Conservation (phyloP, 2,113 vertebrate species). For the Merops nubicus region DNA sequence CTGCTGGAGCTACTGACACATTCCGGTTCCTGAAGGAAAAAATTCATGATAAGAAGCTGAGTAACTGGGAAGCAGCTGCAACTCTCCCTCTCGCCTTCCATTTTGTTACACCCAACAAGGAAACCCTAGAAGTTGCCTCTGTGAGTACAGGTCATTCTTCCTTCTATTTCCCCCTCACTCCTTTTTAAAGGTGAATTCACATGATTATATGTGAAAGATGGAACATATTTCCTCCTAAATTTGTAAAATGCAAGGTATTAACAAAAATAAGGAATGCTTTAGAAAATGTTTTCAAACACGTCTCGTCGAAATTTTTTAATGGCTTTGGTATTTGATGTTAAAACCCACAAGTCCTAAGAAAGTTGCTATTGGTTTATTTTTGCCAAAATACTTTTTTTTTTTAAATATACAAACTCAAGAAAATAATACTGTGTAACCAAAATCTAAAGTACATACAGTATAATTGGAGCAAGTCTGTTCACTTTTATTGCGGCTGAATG, state of each 20-base stretch:
- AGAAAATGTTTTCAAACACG: neutral
- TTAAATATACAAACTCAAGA: neutral
- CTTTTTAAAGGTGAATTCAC: neutral
- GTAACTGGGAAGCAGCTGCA: slow-evolving; percentile 63
- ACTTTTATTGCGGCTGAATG: neutral
- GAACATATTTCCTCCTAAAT: neutral
- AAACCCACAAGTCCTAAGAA: neutral
- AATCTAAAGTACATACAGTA: neutral
- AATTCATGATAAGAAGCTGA: slow-evolving; percentile 72
- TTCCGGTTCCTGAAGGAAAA: slow-evolving; percentile 79
- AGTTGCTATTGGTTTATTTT: neutral
- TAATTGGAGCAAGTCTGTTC: neutral
- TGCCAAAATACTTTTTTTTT: neutral
- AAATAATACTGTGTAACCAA: neutral
- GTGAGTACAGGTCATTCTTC: slow-evolving; percentile 29
- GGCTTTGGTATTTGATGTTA: neutral
- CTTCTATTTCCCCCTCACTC: neutral
- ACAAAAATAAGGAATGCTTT: neutral
- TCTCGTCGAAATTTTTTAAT: neutral
- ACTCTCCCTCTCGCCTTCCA: slow-evolving; percentile 73
- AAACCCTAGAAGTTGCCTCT: slow-evolving; percentile 72
- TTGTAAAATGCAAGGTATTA: neutral
- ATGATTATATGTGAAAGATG: neutral
- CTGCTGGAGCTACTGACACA: slow-evolving; percentile 73
- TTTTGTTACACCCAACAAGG: slow-evolving; percentile 69